Conservation (phyloP, 2,113 vertebrate genomes). For the Nibea coibor region DNA sequence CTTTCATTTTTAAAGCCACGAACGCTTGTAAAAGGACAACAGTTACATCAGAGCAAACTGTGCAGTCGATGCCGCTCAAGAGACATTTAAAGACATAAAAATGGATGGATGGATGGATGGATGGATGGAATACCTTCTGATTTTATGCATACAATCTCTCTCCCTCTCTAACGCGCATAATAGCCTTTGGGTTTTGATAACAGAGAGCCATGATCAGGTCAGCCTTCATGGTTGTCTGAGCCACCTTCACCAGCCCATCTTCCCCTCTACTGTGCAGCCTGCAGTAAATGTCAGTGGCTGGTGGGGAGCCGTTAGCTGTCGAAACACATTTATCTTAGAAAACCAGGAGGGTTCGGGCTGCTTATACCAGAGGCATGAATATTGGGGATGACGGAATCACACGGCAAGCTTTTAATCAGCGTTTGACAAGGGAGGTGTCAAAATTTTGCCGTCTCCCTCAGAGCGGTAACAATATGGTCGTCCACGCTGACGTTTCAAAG, state of each 20-base stretch:
- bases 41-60: background rate
- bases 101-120: background rate
- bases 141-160: background rate
- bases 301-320: constrained; percentile 71
- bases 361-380: constrained; percentile 17
- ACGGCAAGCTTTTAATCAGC: constrained; percentile 6
- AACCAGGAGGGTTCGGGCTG: constrained; percentile 53
- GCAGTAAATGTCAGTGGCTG: constrained; percentile 76
- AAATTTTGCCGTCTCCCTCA: background rate
- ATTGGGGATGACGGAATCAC: background rate
- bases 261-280: constrained; percentile 39
- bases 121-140: background rate
- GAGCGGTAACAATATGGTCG: background rate
- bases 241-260: constrained; percentile 52
- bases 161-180: background rate
- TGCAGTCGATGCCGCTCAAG: background rate
- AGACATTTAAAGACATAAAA: constrained; percentile 10
- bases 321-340: constrained; percentile 68
- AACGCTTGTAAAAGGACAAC: constrained; percentile 6
- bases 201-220: constrained; percentile 17
- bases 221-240: constrained; percentile 55
- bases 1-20: background rate
- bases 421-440: constrained; percentile 5
- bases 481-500: background rate
- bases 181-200: constrained; percentile 2